These are phyloP conservation scores for Argentina silus DNA, from an alignment of 2,797 vertebrate genomes.

Conservation along the genomic window DNA sequence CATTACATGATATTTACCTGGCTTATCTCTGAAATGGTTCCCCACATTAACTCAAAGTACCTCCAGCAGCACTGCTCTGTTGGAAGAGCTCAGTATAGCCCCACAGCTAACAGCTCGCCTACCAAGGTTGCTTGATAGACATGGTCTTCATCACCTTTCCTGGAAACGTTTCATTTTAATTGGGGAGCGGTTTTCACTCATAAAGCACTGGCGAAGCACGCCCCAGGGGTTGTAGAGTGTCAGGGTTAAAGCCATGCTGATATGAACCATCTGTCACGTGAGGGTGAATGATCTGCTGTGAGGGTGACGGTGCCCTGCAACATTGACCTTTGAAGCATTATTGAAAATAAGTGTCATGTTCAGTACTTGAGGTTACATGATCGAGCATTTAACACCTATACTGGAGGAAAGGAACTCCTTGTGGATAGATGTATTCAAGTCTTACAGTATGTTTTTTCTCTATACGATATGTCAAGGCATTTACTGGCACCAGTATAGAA, in stretches of 20 bases:
- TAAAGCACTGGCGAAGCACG: background rate
- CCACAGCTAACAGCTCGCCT: background rate
- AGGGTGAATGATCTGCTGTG: background rate
- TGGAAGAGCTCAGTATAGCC: conserved; percentile 8
- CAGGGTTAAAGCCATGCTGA: conserved; percentile 2
- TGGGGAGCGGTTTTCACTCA: background rate
- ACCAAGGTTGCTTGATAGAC: background rate
- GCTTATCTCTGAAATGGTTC: conserved; percentile 54
- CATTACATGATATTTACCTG: conserved; percentile 51
- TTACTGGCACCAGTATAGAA: too few relatives aligned
- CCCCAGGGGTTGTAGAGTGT: conserved; percentile 1
- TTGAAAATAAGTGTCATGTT: background rate
- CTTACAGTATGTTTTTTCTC: background rate
- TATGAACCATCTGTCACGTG: background rate
- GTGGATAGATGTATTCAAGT: background rate
- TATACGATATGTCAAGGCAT: too few relatives aligned
- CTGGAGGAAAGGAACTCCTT: background rate
- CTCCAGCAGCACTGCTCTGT: conserved; percentile 19
- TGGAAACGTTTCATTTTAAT: background rate
- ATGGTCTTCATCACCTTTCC: conserved; percentile 12
- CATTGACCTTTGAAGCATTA: background rate
- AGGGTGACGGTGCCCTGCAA: too few relatives aligned
- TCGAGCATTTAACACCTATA: background rate
- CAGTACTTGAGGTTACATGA: background rate
- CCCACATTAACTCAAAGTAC: conserved; percentile 25